A percentile compares a stretch with the other conserved stretches of the same genome.
Evolutionary conservation across 2,797 vertebrate genomes (phyloP).

Genomic region (Anas bahamensis): DNA sequence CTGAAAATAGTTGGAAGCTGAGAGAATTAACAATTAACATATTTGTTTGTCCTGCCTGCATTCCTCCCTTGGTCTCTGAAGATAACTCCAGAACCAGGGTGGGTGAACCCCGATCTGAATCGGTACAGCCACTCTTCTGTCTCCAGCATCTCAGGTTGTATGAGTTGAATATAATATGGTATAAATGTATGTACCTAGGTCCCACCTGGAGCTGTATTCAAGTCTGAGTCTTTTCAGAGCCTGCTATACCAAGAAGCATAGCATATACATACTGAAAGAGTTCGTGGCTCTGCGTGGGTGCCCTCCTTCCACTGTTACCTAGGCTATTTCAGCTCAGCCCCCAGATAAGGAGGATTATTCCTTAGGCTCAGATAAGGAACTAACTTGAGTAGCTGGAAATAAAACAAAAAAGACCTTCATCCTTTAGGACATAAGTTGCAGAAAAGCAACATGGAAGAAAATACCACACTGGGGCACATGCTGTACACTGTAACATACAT

Average conservation of each 20-base stretch:
- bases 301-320: background rate
- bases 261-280: background rate
- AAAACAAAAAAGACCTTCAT: background rate
- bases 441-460: background rate
- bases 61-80: background rate
- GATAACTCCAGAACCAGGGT: background rate
- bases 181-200: background rate
- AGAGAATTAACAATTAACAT: background rate
- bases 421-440: background rate
- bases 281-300: background rate
- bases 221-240: background rate
- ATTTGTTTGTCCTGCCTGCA: background rate
- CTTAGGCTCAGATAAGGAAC: background rate
- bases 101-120: background rate
- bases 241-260: background rate
- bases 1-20: background rate
- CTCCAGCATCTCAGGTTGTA: background rate
- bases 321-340: background rate
- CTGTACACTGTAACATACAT: too few species aligned
- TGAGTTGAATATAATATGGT: background rate
- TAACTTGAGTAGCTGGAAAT: background rate
- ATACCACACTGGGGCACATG: rapidly evolving
- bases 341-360: background rate
- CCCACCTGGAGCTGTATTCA: background rate
- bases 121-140: background rate